Evolutionary conservation across 2,797 vertebrate genomes (phyloP).

Genomic region (Lindbergichthys nudifrons): DNA sequence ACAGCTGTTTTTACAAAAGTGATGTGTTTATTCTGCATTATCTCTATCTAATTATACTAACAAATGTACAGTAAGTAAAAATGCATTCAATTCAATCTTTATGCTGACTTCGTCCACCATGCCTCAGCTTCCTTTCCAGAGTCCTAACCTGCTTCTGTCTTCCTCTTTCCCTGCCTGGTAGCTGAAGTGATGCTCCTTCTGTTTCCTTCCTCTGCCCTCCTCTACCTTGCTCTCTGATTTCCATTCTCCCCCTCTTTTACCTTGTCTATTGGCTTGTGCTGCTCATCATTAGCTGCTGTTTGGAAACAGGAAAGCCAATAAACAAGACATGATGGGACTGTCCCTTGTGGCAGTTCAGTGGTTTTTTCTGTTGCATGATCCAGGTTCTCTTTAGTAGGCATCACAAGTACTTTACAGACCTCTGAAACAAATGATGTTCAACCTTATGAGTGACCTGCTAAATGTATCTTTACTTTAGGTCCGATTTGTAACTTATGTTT

Average conservation of each 20-base stretch:
- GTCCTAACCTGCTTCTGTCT: constrained; percentile 79
- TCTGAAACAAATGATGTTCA: constrained; percentile 4
- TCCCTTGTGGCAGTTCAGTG: constrained; percentile 87
- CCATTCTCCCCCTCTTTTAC: constrained; percentile 84
- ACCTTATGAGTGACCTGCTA: background rate
- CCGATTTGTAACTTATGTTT: background rate
- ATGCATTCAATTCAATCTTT: constrained; percentile 96
- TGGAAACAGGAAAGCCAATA: constrained; percentile 87
- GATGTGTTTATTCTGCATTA: constrained; percentile 12
- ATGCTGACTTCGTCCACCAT: constrained; percentile 81
- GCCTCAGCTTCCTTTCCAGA: constrained; percentile 84
- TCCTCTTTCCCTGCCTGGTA: constrained; percentile 87
- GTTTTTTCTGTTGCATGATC: constrained; percentile 88
- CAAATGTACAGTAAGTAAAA: constrained; percentile 93
- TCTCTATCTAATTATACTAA: constrained; percentile 70
- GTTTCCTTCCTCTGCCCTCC: constrained; percentile 84
- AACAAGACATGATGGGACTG: constrained; percentile 89
- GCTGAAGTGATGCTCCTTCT: constrained; percentile 85
- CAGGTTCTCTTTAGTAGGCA: constrained; percentile 91
- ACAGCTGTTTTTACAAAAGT: background rate
- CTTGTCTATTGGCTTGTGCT: constrained; percentile 91
- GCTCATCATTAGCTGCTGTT: constrained; percentile 80
- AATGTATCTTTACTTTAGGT: background rate
- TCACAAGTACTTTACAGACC: constrained; percentile 65
- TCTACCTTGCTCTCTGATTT: constrained; percentile 49